A percentile compares a stretch with the other conserved stretches of the same genome.
Conservation (phyloP, 2,113 vertebrate species). For the Platysteira castanea region DNA sequence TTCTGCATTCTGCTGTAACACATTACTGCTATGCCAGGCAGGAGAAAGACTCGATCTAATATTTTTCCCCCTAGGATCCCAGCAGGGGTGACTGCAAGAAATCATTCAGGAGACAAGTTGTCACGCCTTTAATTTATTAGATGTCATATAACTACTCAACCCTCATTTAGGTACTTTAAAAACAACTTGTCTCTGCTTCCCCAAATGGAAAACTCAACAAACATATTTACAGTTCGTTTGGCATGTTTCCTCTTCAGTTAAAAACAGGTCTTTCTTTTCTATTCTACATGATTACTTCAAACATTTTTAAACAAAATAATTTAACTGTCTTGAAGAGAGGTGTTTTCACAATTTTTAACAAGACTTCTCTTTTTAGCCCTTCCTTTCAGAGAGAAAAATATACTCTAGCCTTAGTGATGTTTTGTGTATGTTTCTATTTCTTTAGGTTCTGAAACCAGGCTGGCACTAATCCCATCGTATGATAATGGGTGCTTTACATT, state of each 20-base stretch:
- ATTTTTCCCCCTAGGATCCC: neutral
- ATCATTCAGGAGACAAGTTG: neutral
- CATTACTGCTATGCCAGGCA: neutral
- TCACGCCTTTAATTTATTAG: constrained; percentile 1
- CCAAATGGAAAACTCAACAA: neutral
- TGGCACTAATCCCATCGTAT: neutral
- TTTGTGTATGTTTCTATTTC: neutral
- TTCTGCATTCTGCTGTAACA: neutral
- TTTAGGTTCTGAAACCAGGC: neutral
- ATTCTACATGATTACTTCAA: neutral
- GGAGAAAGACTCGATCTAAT: neutral
- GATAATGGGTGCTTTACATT: neutral
- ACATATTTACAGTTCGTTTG: neutral
- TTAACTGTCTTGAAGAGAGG: neutral
- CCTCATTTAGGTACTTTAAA: constrained; percentile 4
- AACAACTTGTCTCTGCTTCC: neutral
- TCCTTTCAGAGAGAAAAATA: neutral
- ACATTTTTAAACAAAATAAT: neutral
- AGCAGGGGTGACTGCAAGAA: neutral
- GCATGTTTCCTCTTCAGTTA: neutral
- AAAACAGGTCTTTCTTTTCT: neutral
- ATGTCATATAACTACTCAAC: neutral
- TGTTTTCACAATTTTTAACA: neutral
- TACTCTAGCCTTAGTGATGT: neutral
- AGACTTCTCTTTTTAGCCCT: neutral